Evolutionary conservation across 2,888 invertebrate genomes (phyloP).

Genomic region (Apocheima hispidaria): DNA sequence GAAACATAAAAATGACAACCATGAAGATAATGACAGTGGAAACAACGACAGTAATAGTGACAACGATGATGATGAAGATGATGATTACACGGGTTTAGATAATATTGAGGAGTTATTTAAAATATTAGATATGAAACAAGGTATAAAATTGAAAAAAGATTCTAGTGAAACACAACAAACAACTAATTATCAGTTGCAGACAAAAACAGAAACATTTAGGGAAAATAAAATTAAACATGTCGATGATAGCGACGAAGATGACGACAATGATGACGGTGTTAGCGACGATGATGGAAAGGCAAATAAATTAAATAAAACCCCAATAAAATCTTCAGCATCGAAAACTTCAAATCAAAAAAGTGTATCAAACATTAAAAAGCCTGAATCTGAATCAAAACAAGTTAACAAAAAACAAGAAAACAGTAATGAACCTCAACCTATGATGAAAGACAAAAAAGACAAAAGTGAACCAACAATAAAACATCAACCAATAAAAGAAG

Average conservation of each 20-base stretch:
- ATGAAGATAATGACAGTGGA: constrained; percentile 30
- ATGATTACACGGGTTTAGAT: constrained; percentile 45
- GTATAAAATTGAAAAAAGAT: constrained; percentile 36
- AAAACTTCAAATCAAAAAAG: constrained; percentile 36
- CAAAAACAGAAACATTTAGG: constrained; percentile 32
- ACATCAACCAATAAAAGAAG: constrained; percentile 1
- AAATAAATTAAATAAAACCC: constrained; percentile 25
- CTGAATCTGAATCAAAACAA: constrained; percentile 16
- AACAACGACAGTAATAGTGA: constrained; percentile 29
- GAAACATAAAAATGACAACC: constrained; percentile 29
- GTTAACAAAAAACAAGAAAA: constrained; percentile 24
- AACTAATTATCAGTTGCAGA: constrained; percentile 16
- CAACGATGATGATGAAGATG: constrained; percentile 48
- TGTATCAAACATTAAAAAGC: constrained; percentile 27
- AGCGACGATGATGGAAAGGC: background rate
- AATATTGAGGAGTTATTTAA: constrained; percentile 44
- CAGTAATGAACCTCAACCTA: constrained; percentile 1
- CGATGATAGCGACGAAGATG: constrained; percentile 29
- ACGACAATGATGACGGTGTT: constrained; percentile 1
- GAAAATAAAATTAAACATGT: constrained; percentile 32
- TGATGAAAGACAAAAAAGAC: constrained; percentile 1
- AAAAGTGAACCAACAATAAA: constrained; percentile 21
- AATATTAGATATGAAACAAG: constrained; percentile 42
- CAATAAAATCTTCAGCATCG: constrained; percentile 10
- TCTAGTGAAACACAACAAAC: constrained; percentile 4